Conservation (phyloP, 2,113 vertebrate genomes). For the Australoheros scitulus region DNA sequence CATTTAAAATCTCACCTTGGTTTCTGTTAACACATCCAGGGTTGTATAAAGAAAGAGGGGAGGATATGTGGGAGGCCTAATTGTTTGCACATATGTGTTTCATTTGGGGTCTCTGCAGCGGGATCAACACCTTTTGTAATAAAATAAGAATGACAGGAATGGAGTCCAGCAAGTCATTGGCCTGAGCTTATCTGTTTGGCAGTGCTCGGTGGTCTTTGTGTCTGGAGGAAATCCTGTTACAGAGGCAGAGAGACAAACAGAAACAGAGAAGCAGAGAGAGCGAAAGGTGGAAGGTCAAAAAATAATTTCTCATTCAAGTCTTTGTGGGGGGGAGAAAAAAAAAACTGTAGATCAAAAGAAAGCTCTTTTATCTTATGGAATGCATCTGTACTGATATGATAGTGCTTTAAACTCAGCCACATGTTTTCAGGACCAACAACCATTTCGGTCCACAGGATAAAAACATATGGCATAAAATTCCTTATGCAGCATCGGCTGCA, state of each 20-base stretch:
- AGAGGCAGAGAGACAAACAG: conserved; percentile 12
- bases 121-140: conserved; percentile 72
- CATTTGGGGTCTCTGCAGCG: conserved; percentile 17
- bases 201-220: conserved; percentile 70
- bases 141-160: conserved; percentile 75
- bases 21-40: background rate
- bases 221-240: conserved; percentile 81
- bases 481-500: too few species aligned
- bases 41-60: background rate
- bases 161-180: conserved; percentile 49
- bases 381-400: conserved; percentile 15
- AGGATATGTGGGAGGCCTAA: conserved; percentile 1
- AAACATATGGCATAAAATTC: too few species aligned
- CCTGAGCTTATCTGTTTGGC: conserved; percentile 70
- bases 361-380: conserved; percentile 13
- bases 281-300: conserved; percentile 36
- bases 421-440: too few species aligned
- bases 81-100: conserved; percentile 46
- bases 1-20: background rate
- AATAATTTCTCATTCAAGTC: conserved; percentile 20
- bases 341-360: conserved; percentile 9
- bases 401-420: too few species aligned
- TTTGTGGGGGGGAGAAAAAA: background rate
- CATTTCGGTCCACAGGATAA: too few species aligned
- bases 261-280: background rate